Evolutionary conservation across 2,888 invertebrate genomes (phyloP).

Genomic region (Yponomeuta plumbellus): DNA sequence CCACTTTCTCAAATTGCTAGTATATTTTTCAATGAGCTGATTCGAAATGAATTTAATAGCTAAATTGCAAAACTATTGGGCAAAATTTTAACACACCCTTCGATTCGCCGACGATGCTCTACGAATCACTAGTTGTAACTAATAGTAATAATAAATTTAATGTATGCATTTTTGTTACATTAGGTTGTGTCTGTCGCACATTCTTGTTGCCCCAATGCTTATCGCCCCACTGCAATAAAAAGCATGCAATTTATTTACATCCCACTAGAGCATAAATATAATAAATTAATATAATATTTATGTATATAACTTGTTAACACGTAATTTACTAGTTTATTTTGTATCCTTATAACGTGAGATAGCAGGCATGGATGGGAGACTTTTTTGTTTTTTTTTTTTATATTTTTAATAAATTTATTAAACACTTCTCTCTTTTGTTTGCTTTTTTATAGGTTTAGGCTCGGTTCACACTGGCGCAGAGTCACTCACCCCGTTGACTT

Average conservation of each 20-base stretch:
- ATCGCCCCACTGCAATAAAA: constrained; percentile 20
- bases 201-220: constrained; percentile 29
- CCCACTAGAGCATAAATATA: constrained; percentile 33
- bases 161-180: constrained; percentile 37
- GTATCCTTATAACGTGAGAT: constrained; percentile 52
- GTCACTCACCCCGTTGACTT: too few relatives aligned
- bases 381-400: constrained; percentile 56
- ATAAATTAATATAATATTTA: constrained; percentile 38
- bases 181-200: constrained; percentile 29
- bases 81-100: too few relatives aligned
- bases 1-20: too few relatives aligned
- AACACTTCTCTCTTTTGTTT: constrained; percentile 51
- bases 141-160: constrained; percentile 21
- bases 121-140: background rate
- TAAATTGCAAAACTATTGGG: too few relatives aligned
- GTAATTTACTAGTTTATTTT: constrained; percentile 54
- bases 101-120: background rate
- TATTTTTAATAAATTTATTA: constrained; percentile 69
- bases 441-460: constrained; percentile 28
- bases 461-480: too few relatives aligned
- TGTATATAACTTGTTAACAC: constrained; percentile 58
- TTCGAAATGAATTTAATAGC: too few relatives aligned
- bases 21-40: too few relatives aligned
- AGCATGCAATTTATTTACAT: constrained; percentile 30
- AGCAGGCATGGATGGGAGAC: constrained; percentile 56